Evolutionary conservation across 2,797 vertebrate genomes (phyloP).

Genomic region (Sebastes hopkinsi): DNA sequence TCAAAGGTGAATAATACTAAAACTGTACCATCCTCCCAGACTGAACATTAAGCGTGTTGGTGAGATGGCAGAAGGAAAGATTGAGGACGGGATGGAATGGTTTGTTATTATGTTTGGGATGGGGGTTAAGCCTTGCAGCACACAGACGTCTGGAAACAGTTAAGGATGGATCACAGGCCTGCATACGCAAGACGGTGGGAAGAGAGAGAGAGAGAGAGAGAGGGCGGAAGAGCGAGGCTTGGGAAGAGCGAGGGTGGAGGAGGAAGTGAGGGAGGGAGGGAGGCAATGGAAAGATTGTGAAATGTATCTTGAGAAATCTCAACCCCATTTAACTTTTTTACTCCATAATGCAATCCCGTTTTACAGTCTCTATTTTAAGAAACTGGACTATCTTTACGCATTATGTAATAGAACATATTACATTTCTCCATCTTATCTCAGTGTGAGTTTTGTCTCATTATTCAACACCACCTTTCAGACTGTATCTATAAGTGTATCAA

Average conservation of each 20-base stretch:
- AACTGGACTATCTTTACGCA: background rate
- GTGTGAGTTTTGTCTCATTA: background rate
- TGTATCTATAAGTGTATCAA: background rate
- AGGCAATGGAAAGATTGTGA: constrained; percentile 70
- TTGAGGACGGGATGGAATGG: constrained; percentile 26
- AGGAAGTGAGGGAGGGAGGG: constrained; percentile 65
- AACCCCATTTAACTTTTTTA: constrained; percentile 20
- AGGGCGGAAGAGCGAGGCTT: constrained; percentile 69
- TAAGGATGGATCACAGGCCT: constrained; percentile 80
- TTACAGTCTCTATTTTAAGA: constrained; percentile 63
- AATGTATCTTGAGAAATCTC: constrained; percentile 53
- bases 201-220: constrained; percentile 54
- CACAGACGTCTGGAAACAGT: constrained; percentile 84
- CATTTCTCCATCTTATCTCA: background rate
- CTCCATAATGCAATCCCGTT: constrained; percentile 18
- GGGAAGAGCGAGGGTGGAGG: constrained; percentile 74
- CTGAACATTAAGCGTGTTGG: constrained; percentile 7
- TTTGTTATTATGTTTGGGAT: constrained; percentile 75
- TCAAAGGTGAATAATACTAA: constrained; percentile 37
- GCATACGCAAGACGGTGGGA: constrained; percentile 74
- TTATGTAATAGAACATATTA: constrained; percentile 2
- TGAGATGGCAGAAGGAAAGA: constrained; percentile 27
- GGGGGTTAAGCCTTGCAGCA: constrained; percentile 63
- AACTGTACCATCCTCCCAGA: background rate
- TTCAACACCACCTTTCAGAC: background rate